These are phyloP conservation scores for Stomatorhinus ivindoensis DNA, from an alignment of 2,113 vertebrate species.

Conservation along the genomic window DNA sequence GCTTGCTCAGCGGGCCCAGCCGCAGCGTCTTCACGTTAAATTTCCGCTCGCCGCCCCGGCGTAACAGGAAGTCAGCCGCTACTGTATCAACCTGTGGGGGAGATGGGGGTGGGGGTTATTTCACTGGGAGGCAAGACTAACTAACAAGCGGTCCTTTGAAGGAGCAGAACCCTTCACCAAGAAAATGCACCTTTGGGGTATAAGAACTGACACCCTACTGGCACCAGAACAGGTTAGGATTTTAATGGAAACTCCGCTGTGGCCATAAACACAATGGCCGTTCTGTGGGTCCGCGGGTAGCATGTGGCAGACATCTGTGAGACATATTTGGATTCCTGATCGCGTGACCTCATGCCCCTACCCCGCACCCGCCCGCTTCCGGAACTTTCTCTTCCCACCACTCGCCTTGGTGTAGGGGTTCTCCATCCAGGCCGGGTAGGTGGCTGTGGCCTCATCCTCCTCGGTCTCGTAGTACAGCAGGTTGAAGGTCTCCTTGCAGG, in stretches of 20 bases:
- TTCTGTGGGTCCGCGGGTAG: neutral
- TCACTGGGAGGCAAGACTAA: neutral
- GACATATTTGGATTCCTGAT: neutral
- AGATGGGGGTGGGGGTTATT: neutral
- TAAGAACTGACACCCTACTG: neutral
- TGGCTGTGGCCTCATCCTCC: conserved; percentile 53
- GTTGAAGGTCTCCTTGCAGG: conserved; percentile 78
- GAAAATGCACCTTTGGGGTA: neutral
- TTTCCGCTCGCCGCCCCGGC: conserved; percentile 43
- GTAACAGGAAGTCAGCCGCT: conserved; percentile 67
- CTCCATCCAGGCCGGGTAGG: conserved; percentile 70
- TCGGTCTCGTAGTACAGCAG: conserved; percentile 60
- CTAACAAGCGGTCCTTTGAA: neutral
- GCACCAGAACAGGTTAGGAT: neutral
- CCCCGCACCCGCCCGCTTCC: neutral
- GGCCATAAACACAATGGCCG: neutral
- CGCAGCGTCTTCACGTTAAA: conserved; percentile 67
- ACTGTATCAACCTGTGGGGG: conserved; percentile 56
- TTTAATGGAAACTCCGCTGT: neutral
- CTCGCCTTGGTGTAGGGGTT: conserved; percentile 65
- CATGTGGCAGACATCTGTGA: neutral
- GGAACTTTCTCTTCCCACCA: neutral
- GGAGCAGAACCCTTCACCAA: neutral
- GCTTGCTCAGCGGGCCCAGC: conserved; percentile 50
- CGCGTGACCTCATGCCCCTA: neutral